Conservation (phyloP, 2,797 vertebrate genomes). For the Sebastolobus alascanus region DNA sequence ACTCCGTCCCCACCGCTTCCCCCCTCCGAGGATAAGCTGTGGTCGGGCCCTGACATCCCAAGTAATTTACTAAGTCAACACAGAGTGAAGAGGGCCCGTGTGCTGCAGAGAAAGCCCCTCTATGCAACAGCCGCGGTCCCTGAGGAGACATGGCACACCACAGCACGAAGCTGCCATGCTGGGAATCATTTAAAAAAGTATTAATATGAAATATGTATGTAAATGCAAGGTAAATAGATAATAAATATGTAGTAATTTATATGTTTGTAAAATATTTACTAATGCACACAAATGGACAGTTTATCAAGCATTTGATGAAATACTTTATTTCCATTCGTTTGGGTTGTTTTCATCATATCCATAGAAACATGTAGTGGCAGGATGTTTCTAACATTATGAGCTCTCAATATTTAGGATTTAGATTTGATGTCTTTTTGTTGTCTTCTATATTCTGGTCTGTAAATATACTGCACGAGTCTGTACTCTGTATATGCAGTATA, state of each 20-base stretch:
- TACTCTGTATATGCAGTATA: not conserved
- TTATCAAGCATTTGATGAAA: not conserved
- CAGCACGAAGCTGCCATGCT: constrained; percentile 58
- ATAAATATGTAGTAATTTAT: constrained; percentile 29
- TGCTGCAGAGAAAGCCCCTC: constrained; percentile 78
- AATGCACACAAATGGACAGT: not conserved
- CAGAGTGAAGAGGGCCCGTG: constrained; percentile 80
- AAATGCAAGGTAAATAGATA: constrained; percentile 29
- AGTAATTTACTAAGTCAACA: constrained; percentile 85
- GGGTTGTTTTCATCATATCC: not conserved
- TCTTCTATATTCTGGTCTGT: not conserved
- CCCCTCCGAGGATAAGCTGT: constrained; percentile 76
- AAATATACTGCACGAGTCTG: not conserved
- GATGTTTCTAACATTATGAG: not conserved
- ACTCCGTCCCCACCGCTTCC: not conserved
- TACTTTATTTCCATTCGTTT: not conserved
- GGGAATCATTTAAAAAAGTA: constrained; percentile 44
- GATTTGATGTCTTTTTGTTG: not conserved
- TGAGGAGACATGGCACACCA: constrained; percentile 67
- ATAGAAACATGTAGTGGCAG: not conserved
- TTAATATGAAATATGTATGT: constrained; percentile 19
- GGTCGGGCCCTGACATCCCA: constrained; percentile 81
- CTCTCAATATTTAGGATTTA: not conserved
- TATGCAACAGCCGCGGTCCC: constrained; percentile 67
- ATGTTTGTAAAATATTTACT: constrained; percentile 11